Percentiles rank a stretch among this genome's conserved stretches.
Evolutionary conservation across 1,140 invertebrate genomes (phyloP).

Genomic region (Philopotamus ludificatus): DNA sequence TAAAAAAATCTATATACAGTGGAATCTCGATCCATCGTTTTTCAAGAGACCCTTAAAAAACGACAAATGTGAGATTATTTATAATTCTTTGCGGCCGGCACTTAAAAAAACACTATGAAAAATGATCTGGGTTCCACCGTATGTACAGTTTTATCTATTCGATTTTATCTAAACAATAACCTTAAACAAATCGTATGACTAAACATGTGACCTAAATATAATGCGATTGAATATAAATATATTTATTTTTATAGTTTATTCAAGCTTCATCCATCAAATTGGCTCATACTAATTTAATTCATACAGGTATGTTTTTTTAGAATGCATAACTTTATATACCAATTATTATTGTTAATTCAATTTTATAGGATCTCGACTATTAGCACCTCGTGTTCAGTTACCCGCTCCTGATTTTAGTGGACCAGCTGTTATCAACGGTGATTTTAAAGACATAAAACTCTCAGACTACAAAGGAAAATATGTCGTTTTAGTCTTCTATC

Average conservation of each 20-base stretch:
- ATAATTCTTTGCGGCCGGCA: no score
- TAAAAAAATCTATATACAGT: no score
- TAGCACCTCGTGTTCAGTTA: slow-evolving; percentile 65
- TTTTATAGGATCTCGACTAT: slow-evolving; percentile 45
- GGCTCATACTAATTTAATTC: neutral
- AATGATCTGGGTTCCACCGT: no score
- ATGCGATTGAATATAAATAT: no score
- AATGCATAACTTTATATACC: neutral
- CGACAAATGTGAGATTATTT: no score
- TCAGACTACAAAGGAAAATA: slow-evolving; percentile 92
- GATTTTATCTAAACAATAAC: no score
- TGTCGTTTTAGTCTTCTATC: slow-evolving; percentile 87
- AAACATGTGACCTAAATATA: no score
- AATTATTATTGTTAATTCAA: neutral
- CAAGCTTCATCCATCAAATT: neutral
- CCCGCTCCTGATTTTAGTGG: slow-evolving; percentile 87
- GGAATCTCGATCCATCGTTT: no score
- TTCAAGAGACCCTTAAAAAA: no score
- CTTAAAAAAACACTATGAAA: no score
- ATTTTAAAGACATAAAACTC: slow-evolving; percentile 87
- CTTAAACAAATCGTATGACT: no score
- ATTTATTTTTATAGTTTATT: slow-evolving; percentile 6
- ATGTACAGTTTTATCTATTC: no score
- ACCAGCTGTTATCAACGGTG: slow-evolving; percentile 82
- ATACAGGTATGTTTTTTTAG: slow-evolving; percentile 6